Base-by-base conservation (phyloP, 2,888 invertebrate genomes). In the Lasioglossum leucozonium region DNA sequence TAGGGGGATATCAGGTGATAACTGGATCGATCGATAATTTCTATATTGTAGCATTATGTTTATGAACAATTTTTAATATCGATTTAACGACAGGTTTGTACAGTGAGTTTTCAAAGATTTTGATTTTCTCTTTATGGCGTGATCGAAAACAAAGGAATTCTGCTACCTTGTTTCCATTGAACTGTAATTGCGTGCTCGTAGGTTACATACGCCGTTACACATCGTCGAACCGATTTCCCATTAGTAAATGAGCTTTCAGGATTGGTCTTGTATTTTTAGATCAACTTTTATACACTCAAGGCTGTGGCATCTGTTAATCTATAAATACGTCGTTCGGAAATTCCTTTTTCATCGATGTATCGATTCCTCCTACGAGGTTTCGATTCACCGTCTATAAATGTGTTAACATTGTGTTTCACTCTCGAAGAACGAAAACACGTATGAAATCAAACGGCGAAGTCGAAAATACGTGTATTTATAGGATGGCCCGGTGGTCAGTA, bases 251-350 rank as follows among this genome's bases (percentile, higher is more conserved):
- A 84, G 80, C 81, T 40, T 34, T 47, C 34, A 40, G 51, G 75
- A 84, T 83, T 74, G 81, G 72, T 51, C 77, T 55, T 42, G 30
- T 88, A 88, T 88, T 84, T 88, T 89, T 89, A 84, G 84, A 79
- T 42, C 67, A 82, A 80, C 72, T 87, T 78, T 80, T 87, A 79
- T 72, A 62, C 71, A 47, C 34, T 69, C 89, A 88, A 88, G 87
- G 89, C 69, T 77, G 84, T 62, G 44, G 22, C 42, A 62, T 85
- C 79, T 73, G 79, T 79, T 67, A 26, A 37, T 84, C 78, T 78
- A 82, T 84, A 88, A 88, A 88, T 89, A 91, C 76, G 22, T 51
- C 18, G 77, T 72, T 78, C 71, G 77, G 77, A 82, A 89, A 88
- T 89, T 89, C 67, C 84, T 83, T 72, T 89, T 82, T 76, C 55